Conservation (phyloP, 2,888 invertebrate species). For the Stomorhina lunata region DNA sequence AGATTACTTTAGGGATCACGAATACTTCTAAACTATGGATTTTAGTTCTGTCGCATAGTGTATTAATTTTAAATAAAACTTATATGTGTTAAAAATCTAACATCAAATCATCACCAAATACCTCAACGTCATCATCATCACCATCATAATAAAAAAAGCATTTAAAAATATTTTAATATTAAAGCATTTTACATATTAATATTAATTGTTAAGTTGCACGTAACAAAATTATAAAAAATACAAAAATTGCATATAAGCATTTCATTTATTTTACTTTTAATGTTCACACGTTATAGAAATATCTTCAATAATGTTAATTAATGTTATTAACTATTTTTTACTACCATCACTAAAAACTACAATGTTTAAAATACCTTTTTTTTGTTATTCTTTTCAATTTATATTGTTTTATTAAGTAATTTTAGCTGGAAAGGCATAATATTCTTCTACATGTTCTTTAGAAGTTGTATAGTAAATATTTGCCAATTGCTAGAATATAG, state of each 20-base stretch:
- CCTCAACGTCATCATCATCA: neutral
- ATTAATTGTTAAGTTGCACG: slow-evolving; percentile 30
- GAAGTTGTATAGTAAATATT: too few relatives aligned
- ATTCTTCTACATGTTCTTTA: too few relatives aligned
- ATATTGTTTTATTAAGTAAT: too few relatives aligned
- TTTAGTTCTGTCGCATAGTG: too few relatives aligned
- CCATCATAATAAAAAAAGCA: neutral
- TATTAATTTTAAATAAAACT: too few relatives aligned
- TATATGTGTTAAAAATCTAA: neutral
- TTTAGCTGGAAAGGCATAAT: too few relatives aligned
- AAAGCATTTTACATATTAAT: slow-evolving; percentile 39
- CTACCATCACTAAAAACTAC: neutral
- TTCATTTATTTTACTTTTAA: neutral
- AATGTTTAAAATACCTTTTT: too few relatives aligned
- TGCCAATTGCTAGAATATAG: too few relatives aligned
- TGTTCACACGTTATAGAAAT: slow-evolving; percentile 51
- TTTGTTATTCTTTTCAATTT: too few relatives aligned
- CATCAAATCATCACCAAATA: neutral
- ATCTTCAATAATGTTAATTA: slow-evolving; percentile 4
- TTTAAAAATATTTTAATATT: slow-evolving; percentile 8
- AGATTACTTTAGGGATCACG: too few relatives aligned
- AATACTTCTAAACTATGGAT: too few relatives aligned
- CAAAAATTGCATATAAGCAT: neutral
- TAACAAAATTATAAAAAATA: slow-evolving; percentile 17
- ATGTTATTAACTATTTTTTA: neutral